Base-by-base conservation (phyloP, 2,888 invertebrate genomes). In the Pachliopta kotzebuea region DNA sequence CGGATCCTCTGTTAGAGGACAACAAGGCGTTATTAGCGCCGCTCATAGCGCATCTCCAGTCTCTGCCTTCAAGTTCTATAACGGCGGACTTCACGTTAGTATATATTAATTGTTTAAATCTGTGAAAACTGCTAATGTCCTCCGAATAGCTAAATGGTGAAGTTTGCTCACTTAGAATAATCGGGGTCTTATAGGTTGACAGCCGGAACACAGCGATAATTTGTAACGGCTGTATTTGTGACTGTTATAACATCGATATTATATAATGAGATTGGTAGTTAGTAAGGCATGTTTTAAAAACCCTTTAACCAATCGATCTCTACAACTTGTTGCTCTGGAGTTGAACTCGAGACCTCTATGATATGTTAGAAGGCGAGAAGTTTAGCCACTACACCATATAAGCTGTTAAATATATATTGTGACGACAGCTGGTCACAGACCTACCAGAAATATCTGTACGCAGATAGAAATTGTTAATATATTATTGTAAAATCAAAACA, bases 1-100 rank as follows among this genome's bases (percentile, higher is more conserved):
- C 85, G 60, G 95, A 95, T 81, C 93, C 94, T 54, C 81, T 95
- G 65, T 85, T 94, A 69, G 93, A 94, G 76, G 94, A 94, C 79
- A 93, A 94, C 76, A 93, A 93, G 82, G 92, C 92, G 62, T 76
- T 92, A 65, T 74, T 93, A 68, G 91, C 92, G 71, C 92, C 93
- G 54, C 86, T 93, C 63, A 88, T 92, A 74, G 90, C 90, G 66
- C 90, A 93, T 75, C 83, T 92, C 71, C 90, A 93, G 72, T 84
- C 92, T 66, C 76, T 85, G 73, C 83, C 93, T 70, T 88, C 92
- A 69, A 83, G 79, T 72, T 77, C 86, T 52, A 84, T 88, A 52
- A 71, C 75, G 29, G 82, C 84, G 3, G 78, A 79, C 62, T 84
- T 84, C 72, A 82, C 85, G 87, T 84, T 60, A 80, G 79, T 75